Conservation (phyloP, 1,140 invertebrate species). For the Ganaspis sp. region DNA sequence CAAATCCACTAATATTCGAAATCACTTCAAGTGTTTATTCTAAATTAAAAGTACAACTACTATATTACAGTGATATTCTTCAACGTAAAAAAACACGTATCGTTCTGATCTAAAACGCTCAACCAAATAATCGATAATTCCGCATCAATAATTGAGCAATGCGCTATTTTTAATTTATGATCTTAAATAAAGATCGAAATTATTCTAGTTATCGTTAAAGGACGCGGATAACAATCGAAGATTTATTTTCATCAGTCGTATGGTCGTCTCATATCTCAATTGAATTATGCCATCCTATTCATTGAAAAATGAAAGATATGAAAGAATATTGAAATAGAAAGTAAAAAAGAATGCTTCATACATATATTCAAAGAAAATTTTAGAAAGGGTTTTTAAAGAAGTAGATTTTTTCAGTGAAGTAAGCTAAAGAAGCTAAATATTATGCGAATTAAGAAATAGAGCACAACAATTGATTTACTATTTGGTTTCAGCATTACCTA, state of each 20-base stretch:
- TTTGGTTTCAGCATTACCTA: too few relatives aligned
- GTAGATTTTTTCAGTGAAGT: too few relatives aligned
- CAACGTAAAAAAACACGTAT: background rate
- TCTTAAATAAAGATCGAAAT: background rate
- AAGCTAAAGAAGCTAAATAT: too few relatives aligned
- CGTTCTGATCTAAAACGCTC: constrained; percentile 3
- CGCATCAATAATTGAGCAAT: constrained; percentile 16
- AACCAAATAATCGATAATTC: background rate
- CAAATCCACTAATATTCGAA: too few relatives aligned
- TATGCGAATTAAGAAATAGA: too few relatives aligned
- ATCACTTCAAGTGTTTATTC: constrained; percentile 1
- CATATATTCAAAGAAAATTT: too few relatives aligned
- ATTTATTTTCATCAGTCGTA: background rate
- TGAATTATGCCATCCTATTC: background rate
- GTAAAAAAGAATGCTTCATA: too few relatives aligned
- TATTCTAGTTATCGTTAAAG: background rate
- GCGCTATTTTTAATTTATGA: background rate
- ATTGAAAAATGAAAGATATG: background rate
- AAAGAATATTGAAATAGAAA: background rate
- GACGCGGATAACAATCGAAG: background rate
- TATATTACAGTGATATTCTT: constrained; percentile 19
- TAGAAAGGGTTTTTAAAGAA: too few relatives aligned
- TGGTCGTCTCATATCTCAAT: background rate
- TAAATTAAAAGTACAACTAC: constrained; percentile 13
- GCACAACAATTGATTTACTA: too few relatives aligned